Conservation (phyloP, 2,888 invertebrate genomes). For the Lamellibrachia satsuma region DNA sequence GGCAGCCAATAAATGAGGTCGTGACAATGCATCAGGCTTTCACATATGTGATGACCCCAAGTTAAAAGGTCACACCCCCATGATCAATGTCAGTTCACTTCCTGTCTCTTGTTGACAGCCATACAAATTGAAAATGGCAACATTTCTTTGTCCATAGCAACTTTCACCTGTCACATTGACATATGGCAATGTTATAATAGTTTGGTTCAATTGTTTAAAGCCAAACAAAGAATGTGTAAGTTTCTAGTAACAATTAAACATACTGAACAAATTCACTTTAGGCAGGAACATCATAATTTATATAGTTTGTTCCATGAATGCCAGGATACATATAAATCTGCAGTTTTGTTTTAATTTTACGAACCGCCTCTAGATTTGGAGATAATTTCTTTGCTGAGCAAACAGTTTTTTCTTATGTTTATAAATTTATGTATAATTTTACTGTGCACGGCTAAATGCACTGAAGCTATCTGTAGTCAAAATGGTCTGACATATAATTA, state of each 20-base stretch:
- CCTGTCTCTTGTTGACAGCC: not conserved
- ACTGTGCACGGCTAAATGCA: too few species aligned
- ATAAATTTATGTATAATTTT: too few species aligned
- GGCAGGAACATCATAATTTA: not conserved
- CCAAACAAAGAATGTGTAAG: not conserved
- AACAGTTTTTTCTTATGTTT: too few species aligned
- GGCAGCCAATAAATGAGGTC: not conserved
- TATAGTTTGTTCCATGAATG: too few species aligned
- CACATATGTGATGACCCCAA: not conserved
- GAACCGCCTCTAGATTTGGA: too few species aligned
- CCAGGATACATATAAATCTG: not conserved
- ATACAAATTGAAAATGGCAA: not conserved
- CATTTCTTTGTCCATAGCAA: not conserved
- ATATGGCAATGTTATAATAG: conserved; percentile 4
- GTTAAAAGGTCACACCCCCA: not conserved
- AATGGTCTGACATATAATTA: too few species aligned
- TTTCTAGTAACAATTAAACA: not conserved
- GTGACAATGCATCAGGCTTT: not conserved
- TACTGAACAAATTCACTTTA: not conserved
- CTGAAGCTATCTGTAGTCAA: too few species aligned
- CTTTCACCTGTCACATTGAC: not conserved
- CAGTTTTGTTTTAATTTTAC: not conserved
- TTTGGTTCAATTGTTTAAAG: not conserved
- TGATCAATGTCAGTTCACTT: not conserved
- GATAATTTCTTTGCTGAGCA: too few species aligned